Conservation (phyloP, 2,888 invertebrate genomes). For the Aradus depressus region DNA sequence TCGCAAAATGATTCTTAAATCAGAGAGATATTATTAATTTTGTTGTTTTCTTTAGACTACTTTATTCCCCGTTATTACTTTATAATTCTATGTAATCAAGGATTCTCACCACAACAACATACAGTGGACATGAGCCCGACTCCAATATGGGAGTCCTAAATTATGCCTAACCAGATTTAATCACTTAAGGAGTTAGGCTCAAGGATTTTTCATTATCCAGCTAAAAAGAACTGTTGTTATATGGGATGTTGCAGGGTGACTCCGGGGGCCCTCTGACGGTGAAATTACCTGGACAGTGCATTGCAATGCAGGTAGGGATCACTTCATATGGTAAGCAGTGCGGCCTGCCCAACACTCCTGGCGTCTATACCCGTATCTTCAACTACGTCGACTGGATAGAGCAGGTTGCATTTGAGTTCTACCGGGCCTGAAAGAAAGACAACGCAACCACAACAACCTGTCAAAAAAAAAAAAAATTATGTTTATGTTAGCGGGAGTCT, state of each 20-base stretch:
- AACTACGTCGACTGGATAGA: conserved; percentile 36
- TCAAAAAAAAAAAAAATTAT: too few relatives aligned
- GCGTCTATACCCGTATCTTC: conserved; percentile 47
- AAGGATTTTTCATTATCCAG: not conserved
- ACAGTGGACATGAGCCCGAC: not conserved
- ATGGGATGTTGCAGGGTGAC: conserved; percentile 47
- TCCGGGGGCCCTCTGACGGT: conserved; percentile 56
- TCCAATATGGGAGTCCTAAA: not conserved
- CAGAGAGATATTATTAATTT: too few relatives aligned
- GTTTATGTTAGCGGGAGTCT: too few relatives aligned
- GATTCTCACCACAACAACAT: not conserved
- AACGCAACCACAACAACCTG: too few relatives aligned
- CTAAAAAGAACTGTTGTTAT: not conserved
- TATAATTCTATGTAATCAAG: too few relatives aligned
- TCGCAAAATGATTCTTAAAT: too few relatives aligned
- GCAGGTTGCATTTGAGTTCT: conserved; percentile 1
- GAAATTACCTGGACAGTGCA: conserved; percentile 36
- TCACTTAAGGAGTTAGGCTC: not conserved
- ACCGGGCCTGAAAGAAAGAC: too few relatives aligned
- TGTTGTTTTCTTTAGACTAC: too few relatives aligned
- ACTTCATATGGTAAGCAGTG: conserved; percentile 43
- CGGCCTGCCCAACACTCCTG: conserved; percentile 42
- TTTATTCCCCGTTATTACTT: too few relatives aligned
- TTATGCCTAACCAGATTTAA: too few relatives aligned
- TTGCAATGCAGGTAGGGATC: conserved; percentile 42